These are phyloP conservation scores for Eleginops maclovinus DNA, from an alignment of 2,113 vertebrate genomes.

Conservation along the genomic window DNA sequence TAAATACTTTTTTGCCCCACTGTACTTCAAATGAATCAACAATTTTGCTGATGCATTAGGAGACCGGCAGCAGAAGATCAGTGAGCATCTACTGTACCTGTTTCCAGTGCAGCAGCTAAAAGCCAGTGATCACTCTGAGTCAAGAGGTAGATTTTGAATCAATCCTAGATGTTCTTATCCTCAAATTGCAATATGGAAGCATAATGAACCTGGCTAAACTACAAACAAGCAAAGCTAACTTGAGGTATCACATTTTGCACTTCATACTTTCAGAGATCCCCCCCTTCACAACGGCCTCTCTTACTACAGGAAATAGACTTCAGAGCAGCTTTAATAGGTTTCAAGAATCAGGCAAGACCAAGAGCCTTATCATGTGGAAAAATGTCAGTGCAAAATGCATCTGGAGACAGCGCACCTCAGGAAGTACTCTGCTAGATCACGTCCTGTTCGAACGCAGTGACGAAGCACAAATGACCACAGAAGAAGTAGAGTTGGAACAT, in stretches of 20 bases:
- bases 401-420: slow-evolving; percentile 53
- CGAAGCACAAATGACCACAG: slow-evolving; percentile 28
- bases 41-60: neutral
- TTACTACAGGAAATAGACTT: slow-evolving; percentile 41
- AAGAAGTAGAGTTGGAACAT: slow-evolving; percentile 22
- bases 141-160: neutral
- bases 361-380: slow-evolving; percentile 66
- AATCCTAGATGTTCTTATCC: slow-evolving; percentile 5
- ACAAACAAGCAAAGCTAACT: slow-evolving; percentile 20
- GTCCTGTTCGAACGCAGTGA: slow-evolving; percentile 59
- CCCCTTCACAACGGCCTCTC: slow-evolving; percentile 1
- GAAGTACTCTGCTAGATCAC: slow-evolving; percentile 75
- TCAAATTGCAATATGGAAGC: neutral
- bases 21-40: neutral
- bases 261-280: slow-evolving; percentile 15
- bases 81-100: neutral
- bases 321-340: slow-evolving; percentile 27
- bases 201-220: slow-evolving; percentile 9
- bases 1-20: no score
- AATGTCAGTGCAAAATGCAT: slow-evolving; percentile 54
- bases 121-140: neutral
- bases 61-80: neutral
- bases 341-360: slow-evolving; percentile 50
- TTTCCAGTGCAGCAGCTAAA: neutral
- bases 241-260: slow-evolving; percentile 4